phyloP scores from a whole-genome alignment of 2,797 vertebrate genomes.

The Eulemur coronatus region DNA sequence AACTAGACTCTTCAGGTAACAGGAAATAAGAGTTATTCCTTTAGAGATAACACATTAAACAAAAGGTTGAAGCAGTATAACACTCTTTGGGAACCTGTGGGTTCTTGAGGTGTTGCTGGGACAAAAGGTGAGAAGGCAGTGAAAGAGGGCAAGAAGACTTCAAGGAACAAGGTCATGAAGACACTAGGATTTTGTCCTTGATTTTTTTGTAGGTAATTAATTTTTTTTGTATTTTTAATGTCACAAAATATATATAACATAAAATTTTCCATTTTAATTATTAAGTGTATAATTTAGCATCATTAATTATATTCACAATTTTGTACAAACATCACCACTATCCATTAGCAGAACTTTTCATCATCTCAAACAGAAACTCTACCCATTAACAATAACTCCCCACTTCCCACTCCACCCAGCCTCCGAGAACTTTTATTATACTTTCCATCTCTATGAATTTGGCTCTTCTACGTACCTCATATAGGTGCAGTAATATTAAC shows the following conservation, averaged over 20 bases:
- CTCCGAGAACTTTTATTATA: not conserved
- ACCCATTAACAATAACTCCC: not conserved
- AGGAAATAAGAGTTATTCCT: not conserved
- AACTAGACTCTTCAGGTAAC: not conserved
- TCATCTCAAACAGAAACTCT: not conserved
- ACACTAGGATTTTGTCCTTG: not conserved
- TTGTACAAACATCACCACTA: not conserved
- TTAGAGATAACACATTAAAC: not conserved
- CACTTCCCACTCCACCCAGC: not conserved
- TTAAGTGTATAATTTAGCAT: not conserved
- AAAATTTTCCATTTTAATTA: not conserved
- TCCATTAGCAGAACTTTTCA: not conserved
- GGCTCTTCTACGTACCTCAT: not conserved
- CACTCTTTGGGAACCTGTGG: not conserved
- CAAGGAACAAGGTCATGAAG: not conserved
- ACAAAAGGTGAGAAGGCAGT: not conserved
- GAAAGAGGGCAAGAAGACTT: not conserved
- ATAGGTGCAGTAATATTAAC: not conserved
- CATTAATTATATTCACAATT: not conserved
- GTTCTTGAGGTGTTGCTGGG: not conserved
- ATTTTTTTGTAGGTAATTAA: not conserved
- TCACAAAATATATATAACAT: not conserved
- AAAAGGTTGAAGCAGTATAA: not conserved
- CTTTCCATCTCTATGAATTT: not conserved
- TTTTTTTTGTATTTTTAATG: not conserved